Base-by-base conservation (phyloP, 2,797 vertebrate genomes). In the Cyclura pinguis region DNA sequence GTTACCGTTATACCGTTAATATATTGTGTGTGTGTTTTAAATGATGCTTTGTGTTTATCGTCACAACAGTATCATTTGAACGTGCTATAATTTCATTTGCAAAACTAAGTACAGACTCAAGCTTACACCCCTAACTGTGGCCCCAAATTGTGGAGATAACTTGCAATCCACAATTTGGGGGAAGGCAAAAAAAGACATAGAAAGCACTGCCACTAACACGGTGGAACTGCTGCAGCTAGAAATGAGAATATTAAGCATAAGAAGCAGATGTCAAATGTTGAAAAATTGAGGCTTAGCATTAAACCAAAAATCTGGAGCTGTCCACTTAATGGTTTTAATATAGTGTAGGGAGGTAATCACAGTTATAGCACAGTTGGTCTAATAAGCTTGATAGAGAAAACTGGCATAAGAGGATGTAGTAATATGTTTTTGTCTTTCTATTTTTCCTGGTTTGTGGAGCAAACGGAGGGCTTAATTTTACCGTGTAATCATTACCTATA, bases 391-490 rank as follows among this genome's bases (percentile, higher is more conserved):
- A 18, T 74, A 76, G 27, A 12, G 38, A n/a, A 27, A 59, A 74
- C 13, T 73, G 6, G 67, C 27, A 83, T 52, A 74, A 57, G 22
- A 81, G 20, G 55, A 73, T 42, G 35, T 59, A 52, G 35, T 74
- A 83, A 27, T 50, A 38, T 88, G 72, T 50, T 88, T 52, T 27
- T 42, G 29, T 82, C 74, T 32, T 50, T 55, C 67, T 72, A 27
- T 55, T 74, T 83, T 83, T 88, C 38, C 38, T 74, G 69, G n/a
- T 74, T 88, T 88, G 42, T 74, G 80, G 67, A 73, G 64, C 50
- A 82, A 88, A 72, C 8, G 0, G 67, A 72, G 67, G 35, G n/a
- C 64, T 82, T 59, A 73, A 82, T 88, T 73, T 88, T 67, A 88
- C 80, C 82, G 4, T 42, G 78, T 29, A 73, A 82, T 73, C 38